Conservation (phyloP, 2,113 vertebrate species). For the Motacilla tschutschensis region DNA sequence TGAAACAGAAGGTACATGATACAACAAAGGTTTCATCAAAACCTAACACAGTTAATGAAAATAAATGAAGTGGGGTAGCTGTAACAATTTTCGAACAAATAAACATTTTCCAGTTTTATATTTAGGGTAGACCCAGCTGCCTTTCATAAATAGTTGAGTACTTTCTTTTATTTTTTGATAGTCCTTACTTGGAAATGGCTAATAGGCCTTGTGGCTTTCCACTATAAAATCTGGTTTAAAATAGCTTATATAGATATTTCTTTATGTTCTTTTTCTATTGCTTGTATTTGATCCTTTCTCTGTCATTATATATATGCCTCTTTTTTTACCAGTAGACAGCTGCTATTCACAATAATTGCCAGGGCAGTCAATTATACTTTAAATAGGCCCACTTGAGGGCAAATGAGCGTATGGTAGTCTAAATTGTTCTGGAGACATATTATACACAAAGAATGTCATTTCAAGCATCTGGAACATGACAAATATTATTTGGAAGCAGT, state of each 20-base stretch:
- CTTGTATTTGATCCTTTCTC: conserved; percentile 76
- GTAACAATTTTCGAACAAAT: conserved; percentile 77
- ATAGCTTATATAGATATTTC: conserved; percentile 73
- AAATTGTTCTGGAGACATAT: conserved; percentile 75
- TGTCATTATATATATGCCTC: conserved; percentile 75
- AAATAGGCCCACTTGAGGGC: conserved; percentile 84
- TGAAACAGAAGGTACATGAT: conserved; percentile 74
- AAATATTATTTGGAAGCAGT: conserved; percentile 67
- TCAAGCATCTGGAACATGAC: conserved; percentile 74
- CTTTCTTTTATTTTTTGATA: conserved; percentile 72
- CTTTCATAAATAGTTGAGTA: conserved; percentile 77
- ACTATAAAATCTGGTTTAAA: conserved; percentile 72
- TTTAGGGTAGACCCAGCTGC: conserved; percentile 77
- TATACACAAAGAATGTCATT: conserved; percentile 73
- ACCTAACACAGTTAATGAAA: conserved; percentile 71
- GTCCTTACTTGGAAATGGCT: conserved; percentile 75
- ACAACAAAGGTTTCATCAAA: conserved; percentile 77
- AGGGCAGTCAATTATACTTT: conserved; percentile 83
- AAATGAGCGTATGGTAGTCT: conserved; percentile 77
- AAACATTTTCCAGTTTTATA: conserved; percentile 76
- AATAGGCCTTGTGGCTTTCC: conserved; percentile 71
- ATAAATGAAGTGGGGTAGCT: conserved; percentile 72
- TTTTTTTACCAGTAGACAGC: conserved; percentile 73
- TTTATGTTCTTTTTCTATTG: conserved; percentile 70
- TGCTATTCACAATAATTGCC: conserved; percentile 84